These are phyloP conservation scores for Caenorhabditis sp. DNA, from an alignment of 2,888 invertebrate genomes.

Conservation along the genomic window DNA sequence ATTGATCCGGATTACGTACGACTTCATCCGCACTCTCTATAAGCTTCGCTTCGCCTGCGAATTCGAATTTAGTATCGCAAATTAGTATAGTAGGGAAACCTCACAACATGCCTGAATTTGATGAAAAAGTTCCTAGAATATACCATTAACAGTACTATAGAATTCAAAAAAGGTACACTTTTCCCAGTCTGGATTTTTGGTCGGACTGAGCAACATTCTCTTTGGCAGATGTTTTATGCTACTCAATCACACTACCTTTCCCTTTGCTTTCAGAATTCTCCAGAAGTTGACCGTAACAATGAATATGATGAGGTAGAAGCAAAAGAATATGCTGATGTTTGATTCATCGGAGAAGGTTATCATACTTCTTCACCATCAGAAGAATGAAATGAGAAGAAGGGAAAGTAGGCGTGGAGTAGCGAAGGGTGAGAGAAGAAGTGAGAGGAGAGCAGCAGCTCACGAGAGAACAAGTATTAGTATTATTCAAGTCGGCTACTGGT, in stretches of 20 bases:
- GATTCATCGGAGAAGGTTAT: conserved; percentile 54
- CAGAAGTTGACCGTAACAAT: conserved; percentile 54
- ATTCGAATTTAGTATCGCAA: not conserved
- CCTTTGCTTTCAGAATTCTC: conserved; percentile 39
- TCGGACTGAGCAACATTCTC: no score
- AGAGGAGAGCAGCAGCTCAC: conserved; percentile 24
- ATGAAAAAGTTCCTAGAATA: no score
- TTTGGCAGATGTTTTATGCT: no score
- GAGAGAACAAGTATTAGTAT: conserved; percentile 44
- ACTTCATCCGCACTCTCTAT: not conserved
- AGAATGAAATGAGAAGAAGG: conserved; percentile 22
- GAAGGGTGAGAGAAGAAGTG: not conserved
- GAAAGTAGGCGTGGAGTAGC: conserved; percentile 16
- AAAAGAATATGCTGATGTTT: conserved; percentile 50
- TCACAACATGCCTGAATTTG: not conserved
- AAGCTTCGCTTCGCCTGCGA: not conserved
- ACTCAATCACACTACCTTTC: conserved; percentile 30
- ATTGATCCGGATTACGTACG: conserved; percentile 9
- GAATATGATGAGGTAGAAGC: conserved; percentile 56
- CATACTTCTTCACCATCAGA: conserved; percentile 17
- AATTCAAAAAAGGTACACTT: no score
- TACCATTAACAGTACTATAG: no score
- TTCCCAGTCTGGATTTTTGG: no score
- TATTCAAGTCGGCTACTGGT: conserved; percentile 49
- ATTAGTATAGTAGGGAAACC: not conserved